Percentiles rank a stretch among this genome's conserved stretches.
phyloP scores from a whole-genome alignment of 2,797 vertebrate species.

The Xenops minutus region DNA sequence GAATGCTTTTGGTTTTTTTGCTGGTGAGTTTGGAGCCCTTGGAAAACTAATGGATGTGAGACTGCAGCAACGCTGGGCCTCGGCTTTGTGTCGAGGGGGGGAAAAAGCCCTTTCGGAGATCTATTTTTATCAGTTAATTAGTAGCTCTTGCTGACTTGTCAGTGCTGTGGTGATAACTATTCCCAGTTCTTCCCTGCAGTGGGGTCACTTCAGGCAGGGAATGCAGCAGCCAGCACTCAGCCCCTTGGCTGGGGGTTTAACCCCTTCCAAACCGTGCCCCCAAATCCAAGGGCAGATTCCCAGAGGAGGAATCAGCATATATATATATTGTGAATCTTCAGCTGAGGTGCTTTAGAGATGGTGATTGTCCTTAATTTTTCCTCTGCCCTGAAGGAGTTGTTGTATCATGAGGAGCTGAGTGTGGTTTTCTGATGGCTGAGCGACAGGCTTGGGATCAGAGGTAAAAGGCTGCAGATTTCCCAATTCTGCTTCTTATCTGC shows the following conservation, averaged over 20 bases:
- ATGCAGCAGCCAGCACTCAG: background rate
- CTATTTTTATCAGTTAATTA: constrained; percentile 61
- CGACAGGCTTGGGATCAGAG: background rate
- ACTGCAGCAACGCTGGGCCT: background rate
- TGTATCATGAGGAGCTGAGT: background rate
- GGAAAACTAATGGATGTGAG: background rate
- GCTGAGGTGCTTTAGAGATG: background rate
- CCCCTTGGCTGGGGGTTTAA: background rate
- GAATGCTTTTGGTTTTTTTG: background rate
- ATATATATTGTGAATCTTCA: accelerated
- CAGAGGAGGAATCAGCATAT: background rate
- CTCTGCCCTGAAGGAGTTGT: background rate
- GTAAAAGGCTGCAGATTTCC: background rate
- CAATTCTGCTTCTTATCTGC: background rate
- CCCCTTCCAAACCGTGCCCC: background rate
- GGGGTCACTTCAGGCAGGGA: background rate
- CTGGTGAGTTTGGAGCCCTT: background rate
- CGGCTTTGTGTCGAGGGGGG: background rate
- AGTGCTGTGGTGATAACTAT: background rate
- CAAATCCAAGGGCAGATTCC: background rate
- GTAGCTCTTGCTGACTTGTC: constrained; percentile 19
- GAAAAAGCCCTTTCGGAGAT: background rate
- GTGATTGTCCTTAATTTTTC: background rate
- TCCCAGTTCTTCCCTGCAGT: background rate
- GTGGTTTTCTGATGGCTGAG: background rate